Evolutionary conservation across 2,797 vertebrate genomes (phyloP), one percentile per base, ranked within the genome.

Genomic region (Menidia menidia): DNA sequence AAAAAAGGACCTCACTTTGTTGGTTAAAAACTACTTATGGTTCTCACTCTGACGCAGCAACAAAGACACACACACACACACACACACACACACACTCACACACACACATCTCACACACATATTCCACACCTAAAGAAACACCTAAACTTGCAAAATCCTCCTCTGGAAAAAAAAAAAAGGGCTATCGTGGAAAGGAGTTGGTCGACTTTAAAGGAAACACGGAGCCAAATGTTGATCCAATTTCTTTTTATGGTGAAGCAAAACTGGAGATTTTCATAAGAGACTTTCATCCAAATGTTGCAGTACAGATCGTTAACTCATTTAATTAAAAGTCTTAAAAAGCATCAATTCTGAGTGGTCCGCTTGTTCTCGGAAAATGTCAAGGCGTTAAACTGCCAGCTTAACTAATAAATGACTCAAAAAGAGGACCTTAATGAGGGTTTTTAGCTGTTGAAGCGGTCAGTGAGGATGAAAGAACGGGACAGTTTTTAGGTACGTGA

Each of bases 261-360:
- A 60, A 18, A 35, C 32, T 0, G 2, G 8, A 1, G 6, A 31
- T 44, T 63, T 58, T 3, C 31, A 25, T 19, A 16, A 1, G 12
- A 50, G 1, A 2, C 19, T 56, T 18, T 35, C 18, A 64, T 33
- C 63, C 39, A 33, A 75, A 74, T 0, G 70, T 66, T 68, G 42
- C 58, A 57, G 53, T 63, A 77, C 71, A 85, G 71, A 71, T 77
- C 82, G 82, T 87, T 88, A 85, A 54, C 18, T 84, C 25, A 2
- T 64, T 75, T 86, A 80, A 85, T 85, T 87, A 88, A 87, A 84
- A 80, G 51, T 73, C 72, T 61, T 70, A 54, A 75, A 76, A 78
- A 60, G 52, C 78, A 82, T 85, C 63, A 35, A 48, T 81, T 81
- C n/a, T 47, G 47, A 84, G 50, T 45, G 62, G 78, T 72, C 62